These are phyloP conservation scores for Xestia rhomboidea DNA, from an alignment of 2,888 invertebrate genomes.

Conservation along the genomic window DNA sequence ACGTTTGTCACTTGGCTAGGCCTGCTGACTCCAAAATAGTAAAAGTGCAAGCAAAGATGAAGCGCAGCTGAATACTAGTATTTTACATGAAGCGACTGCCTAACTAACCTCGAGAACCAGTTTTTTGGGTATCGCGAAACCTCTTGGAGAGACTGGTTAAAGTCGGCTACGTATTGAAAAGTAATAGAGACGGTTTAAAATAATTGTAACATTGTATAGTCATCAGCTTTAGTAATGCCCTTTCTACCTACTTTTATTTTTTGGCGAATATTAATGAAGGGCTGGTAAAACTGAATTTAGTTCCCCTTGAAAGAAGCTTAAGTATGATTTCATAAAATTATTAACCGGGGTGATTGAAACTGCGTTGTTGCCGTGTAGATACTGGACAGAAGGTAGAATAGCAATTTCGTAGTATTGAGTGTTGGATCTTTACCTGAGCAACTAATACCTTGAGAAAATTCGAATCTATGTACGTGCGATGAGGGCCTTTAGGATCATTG, in stretches of 20 bases:
- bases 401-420: not conserved
- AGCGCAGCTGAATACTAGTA: too few species aligned
- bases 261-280: conserved; percentile 8
- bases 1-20: too few species aligned
- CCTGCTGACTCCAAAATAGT: too few species aligned
- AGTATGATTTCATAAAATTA: conserved; percentile 13
- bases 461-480: not conserved
- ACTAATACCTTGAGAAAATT: not conserved
- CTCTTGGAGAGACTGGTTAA: not conserved
- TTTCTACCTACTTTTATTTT: not conserved
- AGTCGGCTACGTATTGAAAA: not conserved
- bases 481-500: not conserved
- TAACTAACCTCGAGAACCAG: not conserved
- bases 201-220: not conserved
- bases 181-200: not conserved
- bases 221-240: not conserved
- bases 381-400: too few species aligned
- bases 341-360: conserved; percentile 11
- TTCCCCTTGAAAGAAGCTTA: conserved; percentile 21
- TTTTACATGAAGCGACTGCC: not conserved
- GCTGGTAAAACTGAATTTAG: conserved; percentile 17
- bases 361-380: not conserved
- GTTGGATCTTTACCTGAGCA: not conserved
- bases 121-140: not conserved
- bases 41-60: too few species aligned